A percentile compares a stretch with the other conserved stretches of the same genome.
Conservation (phyloP, 1,140 invertebrate genomes). For the Apis laboriosa region DNA sequence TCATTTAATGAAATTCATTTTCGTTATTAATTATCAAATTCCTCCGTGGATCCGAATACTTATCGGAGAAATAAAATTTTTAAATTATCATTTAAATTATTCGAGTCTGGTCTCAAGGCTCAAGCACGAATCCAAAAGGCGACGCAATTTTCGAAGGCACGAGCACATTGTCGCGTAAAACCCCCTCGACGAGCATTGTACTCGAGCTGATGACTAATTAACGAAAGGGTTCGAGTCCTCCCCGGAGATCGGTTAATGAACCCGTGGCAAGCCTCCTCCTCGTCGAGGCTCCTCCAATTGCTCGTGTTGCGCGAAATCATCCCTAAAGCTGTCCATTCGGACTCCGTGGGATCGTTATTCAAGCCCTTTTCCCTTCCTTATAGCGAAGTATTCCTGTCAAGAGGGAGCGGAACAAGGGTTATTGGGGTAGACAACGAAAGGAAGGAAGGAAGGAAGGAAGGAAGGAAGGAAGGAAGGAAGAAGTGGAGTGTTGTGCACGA, state of each 20-base stretch:
- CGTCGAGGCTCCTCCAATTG: conserved; percentile 52
- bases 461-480: background rate
- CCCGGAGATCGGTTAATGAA: conserved; percentile 49
- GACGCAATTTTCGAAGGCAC: conserved; percentile 19
- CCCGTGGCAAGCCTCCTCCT: conserved; percentile 28
- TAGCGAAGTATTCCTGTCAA: conserved; percentile 9
- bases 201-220: conserved; percentile 58
- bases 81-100: no score
- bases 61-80: no score
- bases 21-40: background rate
- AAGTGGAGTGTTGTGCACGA: background rate
- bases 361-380: conserved; percentile 35
- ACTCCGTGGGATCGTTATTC: conserved; percentile 59
- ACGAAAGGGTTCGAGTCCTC: conserved; percentile 24
- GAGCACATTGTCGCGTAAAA: conserved; percentile 17
- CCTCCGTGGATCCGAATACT: no score
- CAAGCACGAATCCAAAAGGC: background rate
- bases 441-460: background rate
- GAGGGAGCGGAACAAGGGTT: conserved; percentile 33
- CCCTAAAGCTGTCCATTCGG: conserved; percentile 54
- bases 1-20: no score
- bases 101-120: no score
- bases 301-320: conserved; percentile 39
- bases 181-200: conserved; percentile 14
- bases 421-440: conserved; percentile 32